phyloP scores from a whole-genome alignment of 2,797 vertebrate genomes.

The Anisognathus igniventris region DNA sequence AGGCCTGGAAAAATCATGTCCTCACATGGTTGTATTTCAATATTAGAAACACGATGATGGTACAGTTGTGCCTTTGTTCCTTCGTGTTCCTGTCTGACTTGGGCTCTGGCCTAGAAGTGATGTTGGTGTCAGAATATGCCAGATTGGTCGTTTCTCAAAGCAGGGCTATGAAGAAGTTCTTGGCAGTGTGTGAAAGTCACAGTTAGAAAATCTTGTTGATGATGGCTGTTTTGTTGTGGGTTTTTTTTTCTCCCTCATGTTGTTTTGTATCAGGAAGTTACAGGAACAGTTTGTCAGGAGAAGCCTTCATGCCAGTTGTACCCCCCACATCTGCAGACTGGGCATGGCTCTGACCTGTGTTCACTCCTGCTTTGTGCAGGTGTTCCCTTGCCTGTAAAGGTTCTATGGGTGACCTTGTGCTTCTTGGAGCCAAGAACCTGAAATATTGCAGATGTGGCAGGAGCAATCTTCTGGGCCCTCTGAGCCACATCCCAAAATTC shows the following conservation, averaged over 20 bases:
- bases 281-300: not conserved
- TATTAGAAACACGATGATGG: not conserved
- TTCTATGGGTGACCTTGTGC: not conserved
- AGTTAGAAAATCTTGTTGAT: not conserved
- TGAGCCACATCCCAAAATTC: not conserved
- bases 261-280: not conserved
- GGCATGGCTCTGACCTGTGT: accelerated
- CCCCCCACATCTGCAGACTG: not conserved
- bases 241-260: not conserved
- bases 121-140: not conserved
- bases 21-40: not conserved
- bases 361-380: not conserved
- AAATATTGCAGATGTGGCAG: not conserved
- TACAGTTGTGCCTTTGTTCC: conserved; percentile 12
- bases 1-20: conserved; percentile 26
- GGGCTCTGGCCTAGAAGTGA: conserved; percentile 3
- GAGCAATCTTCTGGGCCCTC: not conserved
- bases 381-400: not conserved
- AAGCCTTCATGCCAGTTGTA: not conserved
- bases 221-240: not conserved
- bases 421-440: not conserved
- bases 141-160: not conserved
- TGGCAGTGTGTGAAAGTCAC: not conserved
- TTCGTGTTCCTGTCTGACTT: not conserved
- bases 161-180: not conserved